Base-by-base conservation (phyloP, 1,140 invertebrate species). In the Ips nitidus region DNA sequence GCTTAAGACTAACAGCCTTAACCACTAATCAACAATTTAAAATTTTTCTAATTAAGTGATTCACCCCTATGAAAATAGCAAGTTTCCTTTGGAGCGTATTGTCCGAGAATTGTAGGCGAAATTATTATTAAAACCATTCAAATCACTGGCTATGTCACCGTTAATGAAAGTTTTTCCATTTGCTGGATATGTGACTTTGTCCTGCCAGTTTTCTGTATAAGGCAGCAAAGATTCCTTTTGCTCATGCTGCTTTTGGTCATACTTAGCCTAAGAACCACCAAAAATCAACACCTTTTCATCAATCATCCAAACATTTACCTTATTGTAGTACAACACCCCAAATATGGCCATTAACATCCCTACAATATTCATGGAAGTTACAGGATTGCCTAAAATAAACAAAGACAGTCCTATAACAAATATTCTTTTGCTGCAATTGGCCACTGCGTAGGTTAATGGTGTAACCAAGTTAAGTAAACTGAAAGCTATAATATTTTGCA, bases 401-500 rank as follows among this genome's bases (percentile, higher is more conserved):
- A 99, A 83, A 3, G 95, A 98, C 38, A 94, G 89, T 37, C 86
- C 89, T 75, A 98, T 98, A 36, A 98, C 92, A 69, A 93, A 93
- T 71, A 98, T 94, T 74, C 97, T 84, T 82, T 99, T 98, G n/a
- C 94, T 94, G 7, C 94, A 94, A 81, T 93, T 98, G 8, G 95
- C 94, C 37, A 99, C 95, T 0, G 95, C 94, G 81, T 98, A 99
- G 0, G 94, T 95, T 38, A 98, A 83, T 22, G 97, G 94, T 8
- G 94, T 90, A 1, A 98, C 94, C 65, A 95, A 81, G 38, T 89
- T 91, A 66, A 99, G 84, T 39, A 98, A 89, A 68, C 92, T 94
- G 81, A 99, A 98, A 0, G 97, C 96, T 38, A 97, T 88, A 63
- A 98, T 90, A 78, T 98, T 98, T 81, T 98, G 96, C 68, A 96